Evolutionary conservation across 2,888 invertebrate species (phyloP).

Genomic region (Pachliopta kotzebuea): DNA sequence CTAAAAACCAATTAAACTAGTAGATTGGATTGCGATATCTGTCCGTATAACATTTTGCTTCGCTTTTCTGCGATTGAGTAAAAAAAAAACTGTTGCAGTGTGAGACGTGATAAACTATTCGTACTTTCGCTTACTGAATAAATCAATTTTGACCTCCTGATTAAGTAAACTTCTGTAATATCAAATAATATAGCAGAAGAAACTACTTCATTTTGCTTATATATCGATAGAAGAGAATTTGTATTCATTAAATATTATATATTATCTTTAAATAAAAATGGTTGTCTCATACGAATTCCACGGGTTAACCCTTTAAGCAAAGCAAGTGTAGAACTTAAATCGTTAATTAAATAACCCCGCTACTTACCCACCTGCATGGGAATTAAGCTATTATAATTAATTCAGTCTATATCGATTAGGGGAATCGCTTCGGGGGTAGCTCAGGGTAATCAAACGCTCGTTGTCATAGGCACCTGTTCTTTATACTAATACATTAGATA

Average conservation of each 20-base stretch:
- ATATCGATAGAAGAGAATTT: too few species aligned
- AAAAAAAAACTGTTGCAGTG: slow-evolving; percentile 1
- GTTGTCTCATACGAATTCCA: too few species aligned
- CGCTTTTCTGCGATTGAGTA: background rate
- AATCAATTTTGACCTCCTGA: background rate
- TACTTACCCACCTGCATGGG: slow-evolving; percentile 22
- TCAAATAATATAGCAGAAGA: too few species aligned
- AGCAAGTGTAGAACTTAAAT: background rate
- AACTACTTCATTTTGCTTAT: too few species aligned
- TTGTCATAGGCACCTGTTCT: slow-evolving; percentile 1
- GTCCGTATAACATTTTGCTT: background rate
- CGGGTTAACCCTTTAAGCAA: background rate
- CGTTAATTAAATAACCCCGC: background rate
- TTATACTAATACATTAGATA: background rate
- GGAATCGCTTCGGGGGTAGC: slow-evolving; percentile 15
- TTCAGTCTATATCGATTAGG: slow-evolving; percentile 16
- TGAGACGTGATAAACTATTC: background rate
- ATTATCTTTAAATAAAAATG: too few species aligned
- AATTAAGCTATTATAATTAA: slow-evolving; percentile 25
- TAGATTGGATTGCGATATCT: background rate
- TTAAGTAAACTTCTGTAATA: too few species aligned
- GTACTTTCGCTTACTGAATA: background rate
- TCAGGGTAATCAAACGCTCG: too few species aligned
- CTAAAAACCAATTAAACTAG: background rate
- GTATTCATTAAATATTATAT: too few species aligned